Evolutionary conservation across 2,113 vertebrate species (phyloP).

Genomic region (Mormyrus iriodes): DNA sequence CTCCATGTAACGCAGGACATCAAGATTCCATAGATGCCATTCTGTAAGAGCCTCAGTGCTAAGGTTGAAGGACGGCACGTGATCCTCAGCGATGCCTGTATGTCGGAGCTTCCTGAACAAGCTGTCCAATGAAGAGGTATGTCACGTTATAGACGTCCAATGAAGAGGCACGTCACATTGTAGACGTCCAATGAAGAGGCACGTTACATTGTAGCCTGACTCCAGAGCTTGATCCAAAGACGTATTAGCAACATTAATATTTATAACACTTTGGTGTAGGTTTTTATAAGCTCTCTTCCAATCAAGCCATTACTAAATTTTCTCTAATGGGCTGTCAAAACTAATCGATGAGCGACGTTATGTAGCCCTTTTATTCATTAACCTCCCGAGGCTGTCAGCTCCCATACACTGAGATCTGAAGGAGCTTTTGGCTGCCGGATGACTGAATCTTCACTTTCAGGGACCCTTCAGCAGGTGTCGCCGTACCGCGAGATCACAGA

Average conservation of each 20-base stretch:
- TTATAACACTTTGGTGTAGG: neutral
- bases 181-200: too few species aligned
- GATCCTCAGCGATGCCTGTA: neutral
- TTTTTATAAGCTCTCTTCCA: neutral
- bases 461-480: neutral
- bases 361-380: neutral
- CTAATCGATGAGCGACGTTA: neutral
- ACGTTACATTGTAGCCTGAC: neutral
- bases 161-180: too few species aligned
- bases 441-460: neutral
- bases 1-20: neutral
- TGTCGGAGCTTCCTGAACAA: neutral
- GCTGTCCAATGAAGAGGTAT: neutral
- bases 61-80: neutral
- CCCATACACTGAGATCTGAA: neutral
- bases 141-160: too few species aligned
- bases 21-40: neutral
- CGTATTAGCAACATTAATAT: slow-evolving; percentile 8
- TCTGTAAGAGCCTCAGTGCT: neutral
- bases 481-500: neutral
- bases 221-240: neutral
- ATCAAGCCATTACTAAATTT: neutral
- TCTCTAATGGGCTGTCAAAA: slow-evolving; percentile 4
- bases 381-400: neutral
- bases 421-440: neutral